phyloP scores from a whole-genome alignment of 2,113 vertebrate species.

The Tonatia bakeri region DNA sequence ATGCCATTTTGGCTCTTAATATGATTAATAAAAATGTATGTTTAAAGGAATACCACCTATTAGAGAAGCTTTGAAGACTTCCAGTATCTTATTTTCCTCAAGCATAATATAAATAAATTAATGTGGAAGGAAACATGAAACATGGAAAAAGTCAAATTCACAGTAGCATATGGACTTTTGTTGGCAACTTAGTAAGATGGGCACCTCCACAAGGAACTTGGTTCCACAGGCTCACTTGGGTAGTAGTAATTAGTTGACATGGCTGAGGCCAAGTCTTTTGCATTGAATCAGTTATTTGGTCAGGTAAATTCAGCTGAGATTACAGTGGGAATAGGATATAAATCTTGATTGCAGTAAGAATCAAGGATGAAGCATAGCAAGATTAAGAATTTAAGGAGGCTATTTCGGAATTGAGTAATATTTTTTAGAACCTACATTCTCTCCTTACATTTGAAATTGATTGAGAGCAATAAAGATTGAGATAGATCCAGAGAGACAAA shows the following conservation, averaged over 20 bases:
- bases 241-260: background rate
- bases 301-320: background rate
- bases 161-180: background rate
- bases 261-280: background rate
- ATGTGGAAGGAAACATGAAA: background rate
- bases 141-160: background rate
- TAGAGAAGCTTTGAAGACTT: background rate
- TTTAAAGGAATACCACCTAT: background rate
- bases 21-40: background rate
- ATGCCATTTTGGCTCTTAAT: background rate
- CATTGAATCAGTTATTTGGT: background rate
- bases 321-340: background rate
- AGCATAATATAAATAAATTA: background rate
- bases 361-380: background rate
- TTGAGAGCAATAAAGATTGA: background rate
- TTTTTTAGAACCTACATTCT: background rate
- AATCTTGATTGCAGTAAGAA: background rate
- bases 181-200: background rate
- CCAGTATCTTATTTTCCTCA: background rate
- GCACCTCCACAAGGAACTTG: background rate
- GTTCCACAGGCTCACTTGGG: background rate
- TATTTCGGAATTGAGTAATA: background rate
- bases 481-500: background rate
- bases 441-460: background rate
- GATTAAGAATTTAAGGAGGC: background rate